These are phyloP conservation scores for human (Homo sapiens) DNA, from an alignment of 2,113 vertebrate genomes.

Conservation along the genomic window DNA sequence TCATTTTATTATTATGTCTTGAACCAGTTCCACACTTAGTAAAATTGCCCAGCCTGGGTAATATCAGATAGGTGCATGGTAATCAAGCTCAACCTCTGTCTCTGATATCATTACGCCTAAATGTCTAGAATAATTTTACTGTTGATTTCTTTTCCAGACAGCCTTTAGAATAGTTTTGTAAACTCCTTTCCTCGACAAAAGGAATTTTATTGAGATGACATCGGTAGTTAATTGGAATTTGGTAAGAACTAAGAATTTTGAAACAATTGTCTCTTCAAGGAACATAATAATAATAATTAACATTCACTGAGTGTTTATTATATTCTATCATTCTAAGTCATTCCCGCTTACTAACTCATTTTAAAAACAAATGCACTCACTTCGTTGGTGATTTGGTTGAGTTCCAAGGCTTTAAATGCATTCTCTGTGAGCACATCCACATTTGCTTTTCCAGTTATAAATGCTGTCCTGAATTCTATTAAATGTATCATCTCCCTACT, in stretches of 20 bases:
- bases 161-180: not conserved
- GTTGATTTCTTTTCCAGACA: not conserved
- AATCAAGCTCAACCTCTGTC: not conserved
- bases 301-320: not conserved
- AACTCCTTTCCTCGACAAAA: not conserved
- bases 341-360: not conserved
- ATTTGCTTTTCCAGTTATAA: not conserved
- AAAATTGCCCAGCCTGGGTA: not conserved
- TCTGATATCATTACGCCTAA: not conserved
- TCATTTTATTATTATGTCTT: not conserved
- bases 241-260: not conserved
- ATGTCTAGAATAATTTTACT: not conserved
- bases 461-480: not conserved
- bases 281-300: not conserved
- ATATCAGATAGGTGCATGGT: not conserved
- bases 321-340: not conserved
- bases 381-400: not conserved
- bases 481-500: not conserved
- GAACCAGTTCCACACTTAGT: not conserved
- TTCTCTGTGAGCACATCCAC: not conserved
- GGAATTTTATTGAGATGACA: not conserved
- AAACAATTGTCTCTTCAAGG: not conserved
- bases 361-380: not conserved
- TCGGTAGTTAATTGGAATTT: not conserved
- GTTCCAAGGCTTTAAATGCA: not conserved